These are phyloP conservation scores for Cassiopea andromeda DNA, from an alignment of 30 jellyfish, hydroid and myxozoan species.

Conservation along the genomic window DNA sequence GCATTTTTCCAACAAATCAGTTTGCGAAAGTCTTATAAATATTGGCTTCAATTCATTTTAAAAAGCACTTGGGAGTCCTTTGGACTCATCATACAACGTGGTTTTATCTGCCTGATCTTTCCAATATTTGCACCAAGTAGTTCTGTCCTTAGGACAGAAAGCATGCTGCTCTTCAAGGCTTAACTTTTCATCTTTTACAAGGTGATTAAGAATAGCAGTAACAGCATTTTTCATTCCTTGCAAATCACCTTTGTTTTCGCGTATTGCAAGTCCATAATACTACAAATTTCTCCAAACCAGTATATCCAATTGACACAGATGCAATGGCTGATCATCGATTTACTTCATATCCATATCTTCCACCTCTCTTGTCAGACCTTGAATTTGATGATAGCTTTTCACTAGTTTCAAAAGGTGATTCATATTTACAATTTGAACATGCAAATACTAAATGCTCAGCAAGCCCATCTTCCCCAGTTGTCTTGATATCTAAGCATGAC, in stretches of 20 bases:
- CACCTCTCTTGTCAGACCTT: too few species aligned
- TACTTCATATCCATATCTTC: too few species aligned
- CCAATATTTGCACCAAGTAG: slow-evolving; percentile 12
- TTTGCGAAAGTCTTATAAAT: slow-evolving; percentile 20
- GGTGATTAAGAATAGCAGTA: too few species aligned
- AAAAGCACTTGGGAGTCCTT: slow-evolving; percentile 12
- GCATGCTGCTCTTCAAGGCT: slow-evolving; percentile 6
- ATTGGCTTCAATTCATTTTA: not conserved
- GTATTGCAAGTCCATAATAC: not conserved
- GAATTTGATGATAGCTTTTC: too few species aligned
- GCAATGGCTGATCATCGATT: too few species aligned
- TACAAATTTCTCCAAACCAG: not conserved
- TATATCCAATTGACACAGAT: too few species aligned
- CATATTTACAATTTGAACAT: too few species aligned
- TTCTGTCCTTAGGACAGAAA: not conserved
- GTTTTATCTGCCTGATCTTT: slow-evolving; percentile 1
- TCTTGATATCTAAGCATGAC: too few species aligned
- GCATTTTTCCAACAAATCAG: slow-evolving; percentile 14
- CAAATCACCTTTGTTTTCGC: not conserved
- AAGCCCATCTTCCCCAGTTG: too few species aligned
- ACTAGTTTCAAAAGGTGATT: too few species aligned
- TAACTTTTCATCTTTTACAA: not conserved
- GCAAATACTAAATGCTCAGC: too few species aligned
- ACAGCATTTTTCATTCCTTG: not conserved
- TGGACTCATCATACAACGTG: not conserved